These are phyloP conservation scores for Trypoxylus dichotomus DNA, from an alignment of 1,140 invertebrate genomes.

Conservation along the genomic window DNA sequence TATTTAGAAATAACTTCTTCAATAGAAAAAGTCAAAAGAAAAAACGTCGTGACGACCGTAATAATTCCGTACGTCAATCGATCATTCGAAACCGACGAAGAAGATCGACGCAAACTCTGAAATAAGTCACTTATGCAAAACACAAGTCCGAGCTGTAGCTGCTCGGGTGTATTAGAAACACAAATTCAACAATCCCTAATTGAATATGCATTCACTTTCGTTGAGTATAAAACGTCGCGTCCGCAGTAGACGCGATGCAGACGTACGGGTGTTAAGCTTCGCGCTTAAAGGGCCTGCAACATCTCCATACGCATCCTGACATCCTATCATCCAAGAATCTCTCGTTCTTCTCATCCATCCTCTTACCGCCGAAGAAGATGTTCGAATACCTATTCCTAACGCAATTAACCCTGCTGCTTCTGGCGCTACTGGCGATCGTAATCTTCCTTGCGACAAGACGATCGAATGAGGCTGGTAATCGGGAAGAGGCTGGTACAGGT, in stretches of 20 bases:
- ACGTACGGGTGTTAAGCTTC: not conserved
- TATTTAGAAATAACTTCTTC: too few relatives aligned
- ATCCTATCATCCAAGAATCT: too few relatives aligned
- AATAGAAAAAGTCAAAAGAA: too few relatives aligned
- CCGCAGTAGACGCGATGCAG: not conserved
- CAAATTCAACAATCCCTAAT: slow-evolving; percentile 8
- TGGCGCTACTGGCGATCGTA: not conserved
- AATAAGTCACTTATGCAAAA: not conserved
- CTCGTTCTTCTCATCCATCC: too few relatives aligned
- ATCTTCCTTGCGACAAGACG: not conserved
- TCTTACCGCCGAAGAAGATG: not conserved
- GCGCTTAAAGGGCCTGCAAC: not conserved
- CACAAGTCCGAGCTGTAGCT: not conserved
- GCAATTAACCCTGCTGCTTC: not conserved
- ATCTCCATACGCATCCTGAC: not conserved
- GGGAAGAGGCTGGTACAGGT: not conserved
- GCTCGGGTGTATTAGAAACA: not conserved
- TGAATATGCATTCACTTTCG: slow-evolving; percentile 5
- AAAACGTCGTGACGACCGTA: too few relatives aligned
- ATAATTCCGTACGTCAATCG: too few relatives aligned
- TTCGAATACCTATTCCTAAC: not conserved
- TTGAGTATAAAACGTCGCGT: not conserved
- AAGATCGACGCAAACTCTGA: not conserved
- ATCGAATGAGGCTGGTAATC: not conserved
- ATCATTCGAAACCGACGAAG: too few relatives aligned